A percentile compares a stretch with the other conserved stretches of the same genome.
These are phyloP conservation scores for Lepidocyrtinus sp. DNA, from an alignment of 2,888 invertebrate species.

Conservation along the genomic window DNA sequence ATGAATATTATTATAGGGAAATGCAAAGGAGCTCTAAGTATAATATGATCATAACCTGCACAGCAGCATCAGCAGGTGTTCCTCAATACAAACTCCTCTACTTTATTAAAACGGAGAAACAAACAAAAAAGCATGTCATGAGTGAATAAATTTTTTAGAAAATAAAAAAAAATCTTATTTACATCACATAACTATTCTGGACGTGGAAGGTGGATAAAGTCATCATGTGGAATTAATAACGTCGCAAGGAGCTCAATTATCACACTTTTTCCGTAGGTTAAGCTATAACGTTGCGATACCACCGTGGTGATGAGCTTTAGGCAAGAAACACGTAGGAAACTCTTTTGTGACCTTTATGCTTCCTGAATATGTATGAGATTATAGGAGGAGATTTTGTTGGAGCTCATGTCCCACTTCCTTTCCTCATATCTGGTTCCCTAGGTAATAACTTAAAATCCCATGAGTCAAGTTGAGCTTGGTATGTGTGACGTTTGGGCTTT, in stretches of 20 bases:
- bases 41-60: constrained; percentile 52
- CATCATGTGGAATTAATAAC: constrained; percentile 27
- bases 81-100: constrained; percentile 10
- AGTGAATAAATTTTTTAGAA: background rate
- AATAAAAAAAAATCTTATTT: background rate
- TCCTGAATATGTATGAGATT: constrained; percentile 13
- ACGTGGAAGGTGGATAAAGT: constrained; percentile 30
- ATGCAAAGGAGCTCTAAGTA: constrained; percentile 18
- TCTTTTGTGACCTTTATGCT: constrained; percentile 28
- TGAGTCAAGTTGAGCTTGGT: too few relatives aligned
- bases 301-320: background rate
- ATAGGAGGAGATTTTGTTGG: background rate
- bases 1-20: constrained; percentile 16
- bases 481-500: too few relatives aligned
- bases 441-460: constrained; percentile 42
- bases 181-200: constrained; percentile 7
- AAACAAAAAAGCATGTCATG: constrained; percentile 5
- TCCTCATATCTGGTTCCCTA: constrained; percentile 43
- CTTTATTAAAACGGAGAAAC: constrained; percentile 9
- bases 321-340: background rate
- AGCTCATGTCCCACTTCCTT: constrained; percentile 27
- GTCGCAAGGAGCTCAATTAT: constrained; percentile 45
- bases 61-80: constrained; percentile 59
- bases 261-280: constrained; percentile 31
- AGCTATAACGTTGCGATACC: background rate